phyloP scores from a whole-genome alignment of 1,140 invertebrate species.

The Drosophila biarmipes region DNA sequence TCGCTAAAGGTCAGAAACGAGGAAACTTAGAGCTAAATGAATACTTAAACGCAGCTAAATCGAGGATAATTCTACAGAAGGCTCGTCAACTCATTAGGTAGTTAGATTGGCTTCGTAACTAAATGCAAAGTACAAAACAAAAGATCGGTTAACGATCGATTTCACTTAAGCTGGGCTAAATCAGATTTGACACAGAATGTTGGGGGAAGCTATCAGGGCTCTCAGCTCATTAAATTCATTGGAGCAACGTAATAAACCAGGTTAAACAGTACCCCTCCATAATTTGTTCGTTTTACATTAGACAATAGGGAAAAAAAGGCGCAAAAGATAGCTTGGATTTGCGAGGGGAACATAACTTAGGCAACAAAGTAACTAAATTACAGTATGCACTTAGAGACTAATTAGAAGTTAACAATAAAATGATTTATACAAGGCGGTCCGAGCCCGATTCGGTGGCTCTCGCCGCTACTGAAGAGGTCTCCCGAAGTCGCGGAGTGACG shows the following conservation, averaged over 20 bases:
- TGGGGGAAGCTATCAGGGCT: constrained; percentile 14
- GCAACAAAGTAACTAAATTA: constrained; percentile 75
- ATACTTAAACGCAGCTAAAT: constrained; percentile 61
- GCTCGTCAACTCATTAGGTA: constrained; percentile 6
- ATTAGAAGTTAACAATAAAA: constrained; percentile 73
- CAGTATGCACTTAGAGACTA: constrained; percentile 56
- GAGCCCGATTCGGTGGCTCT: constrained; percentile 5
- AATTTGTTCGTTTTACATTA: constrained; percentile 29
- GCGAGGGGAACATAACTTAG: constrained; percentile 47
- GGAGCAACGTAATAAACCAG: constrained; percentile 24
- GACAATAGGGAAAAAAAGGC: constrained; percentile 1
- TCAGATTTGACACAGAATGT: constrained; percentile 36
- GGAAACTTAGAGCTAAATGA: constrained; percentile 63
- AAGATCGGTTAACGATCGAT: constrained; percentile 16
- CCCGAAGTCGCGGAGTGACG: constrained; percentile 4
- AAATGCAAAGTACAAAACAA: constrained; percentile 34
- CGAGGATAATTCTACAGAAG: constrained; percentile 20
- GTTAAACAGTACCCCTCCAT: constrained; percentile 8
- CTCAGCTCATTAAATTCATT: constrained; percentile 67
- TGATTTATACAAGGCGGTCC: constrained; percentile 70
- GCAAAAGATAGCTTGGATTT: constrained; percentile 3
- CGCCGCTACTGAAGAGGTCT: constrained; percentile 40
- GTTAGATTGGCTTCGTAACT: constrained; percentile 20
- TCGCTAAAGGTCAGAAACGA: constrained; percentile 42
- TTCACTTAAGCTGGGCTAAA: constrained; percentile 25